Evolutionary conservation across 2,888 invertebrate genomes (phyloP), one percentile per base, ranked within the genome.

Genomic region (Helicoverpa assulta): DNA sequence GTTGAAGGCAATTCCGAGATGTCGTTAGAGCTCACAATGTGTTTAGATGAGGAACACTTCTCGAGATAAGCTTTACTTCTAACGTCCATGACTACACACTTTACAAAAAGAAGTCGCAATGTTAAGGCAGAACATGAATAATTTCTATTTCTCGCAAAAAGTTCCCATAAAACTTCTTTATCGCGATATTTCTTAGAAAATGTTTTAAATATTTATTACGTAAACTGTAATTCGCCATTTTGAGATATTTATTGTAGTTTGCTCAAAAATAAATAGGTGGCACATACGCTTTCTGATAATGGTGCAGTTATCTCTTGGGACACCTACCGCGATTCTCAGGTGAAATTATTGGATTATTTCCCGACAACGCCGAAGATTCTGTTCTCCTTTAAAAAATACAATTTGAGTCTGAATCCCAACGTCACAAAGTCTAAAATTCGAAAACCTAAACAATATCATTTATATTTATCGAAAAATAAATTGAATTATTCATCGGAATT

Each of bases 401-500:
- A 56, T n/a, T 43, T 33, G 29, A 60, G 19, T 5, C 64, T 61
- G 37, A 26, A 64, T 1, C 0, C 7, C 18, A 52, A 53, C 1
- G 37, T 2, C 18, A 70, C 64, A 76, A 29, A 65, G 73, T 58
- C 64, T 21, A 74, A 67, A 81, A 56, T 72, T 10, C 21, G 1
- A 1, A 6, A 12, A 29, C 12, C 8, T 12, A 37, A n/a, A 67
- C 26, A 40, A 26, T 18, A 50, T 61, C 8, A 63, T 67, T 56
- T 40, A 60, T 65, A 67, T 80, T 78, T 73, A 72, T 70, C 74
- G 67, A 73, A 69, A 73, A 78, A 12, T 64, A 73, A 76, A 80
- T 81, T 84, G 62, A 80, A 84, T 80, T 78, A 84, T 84, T 83
- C 81, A 83, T 80, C 59, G 64, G 37, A 74, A 65, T 69, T 63